Evolutionary conservation across 2,797 vertebrate species (phyloP), one percentile per base, ranked within the genome.

Genomic region (Pseudomugil gertrudae): DNA sequence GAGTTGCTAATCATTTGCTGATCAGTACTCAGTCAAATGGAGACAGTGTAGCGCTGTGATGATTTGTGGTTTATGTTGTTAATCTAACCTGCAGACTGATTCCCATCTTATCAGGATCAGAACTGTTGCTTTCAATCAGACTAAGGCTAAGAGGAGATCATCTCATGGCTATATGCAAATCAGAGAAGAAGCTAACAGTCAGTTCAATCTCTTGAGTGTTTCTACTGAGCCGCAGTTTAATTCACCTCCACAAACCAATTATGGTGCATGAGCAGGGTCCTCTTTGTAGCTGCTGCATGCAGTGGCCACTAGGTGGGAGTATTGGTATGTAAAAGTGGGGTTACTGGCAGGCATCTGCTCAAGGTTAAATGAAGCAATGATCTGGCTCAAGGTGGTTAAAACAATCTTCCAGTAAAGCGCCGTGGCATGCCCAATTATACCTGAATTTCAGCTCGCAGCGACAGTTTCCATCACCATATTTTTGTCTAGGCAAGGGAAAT

Each of bases 161-260:
- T 6, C 0, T 68, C 84, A 88, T 90, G 87, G 87, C 83, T 84
- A 56, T 84, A 71, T 65, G 57, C 72, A 74, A 55, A 78, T 84
- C 78, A 87, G 59, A 58, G 48, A 47, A 57, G 64, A 76, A 59
- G 47, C 74, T 89, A 90, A 88, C 89, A 90, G 87, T 89, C 86
- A 66, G 43, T 78, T 76, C 78, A 29, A 47, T 79, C 48, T 83
- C 52, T 68, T 63, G 33, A 57, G 55, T 60, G 57, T 63, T 66
- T 69, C 77, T 35, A 40, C 29, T 55, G 29, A 76, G 27, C 65
- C 63, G 61, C 29, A 65, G 24, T 60, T 79, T 69, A 56, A 69
- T 72, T 76, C 17, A 29, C 38, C 62, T 51, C 30, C 29, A 38
- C 15, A 27, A 32, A 52, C 54, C 24, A 62, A 26, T 24, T 57